Evolutionary conservation across 2,888 invertebrate genomes (phyloP), one percentile per base, ranked within the genome.

Genomic region (Rhogogaster chlorosoma): DNA sequence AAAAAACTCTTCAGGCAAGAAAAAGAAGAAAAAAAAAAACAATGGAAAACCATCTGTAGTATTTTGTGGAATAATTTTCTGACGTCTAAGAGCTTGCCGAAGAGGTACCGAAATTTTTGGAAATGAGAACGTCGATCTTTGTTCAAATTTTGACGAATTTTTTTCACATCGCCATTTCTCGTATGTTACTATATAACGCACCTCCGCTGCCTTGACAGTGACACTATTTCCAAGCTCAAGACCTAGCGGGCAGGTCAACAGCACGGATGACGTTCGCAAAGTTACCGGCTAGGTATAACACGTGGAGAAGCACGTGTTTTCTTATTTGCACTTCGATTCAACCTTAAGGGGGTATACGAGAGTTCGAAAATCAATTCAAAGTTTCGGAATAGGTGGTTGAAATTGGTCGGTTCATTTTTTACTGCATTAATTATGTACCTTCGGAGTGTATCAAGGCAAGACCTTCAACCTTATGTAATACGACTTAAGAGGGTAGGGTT

Each of bases 191-290:
- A 7, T 67, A 67, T 18, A 67, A 67, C 29, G 29, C 26, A 32
- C 32, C 29, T 32, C 26, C 29, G 67, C 67, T 32, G 18, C 67
- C 67, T 67, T 67, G 67, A 32, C 67, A 67, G 67, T 67, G 67
- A 67, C 67, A 67, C 18, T 67, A 67, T 67, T 67, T 67, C 67
- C 67, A 67, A 67, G 67, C 67, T 67, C 67, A 32, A 32, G 26
- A 67, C 67, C 67, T 67, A 32, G 32, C 32, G 67, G 67, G 29
- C 67, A 67, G 67, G 67, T 67, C 67, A 32, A 32, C 67, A 32
- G 67, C 67, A 67, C 67, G 67, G 32, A 67, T 32, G 32, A 67
- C 18, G 67, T 67, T 18, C 32, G 29, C 12, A 67, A 67, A 67
- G 32, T 18, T 67, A 67, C 32, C 67, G 32, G 32, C 18, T 67